A percentile compares a stretch with the other conserved stretches of the same genome.
Conservation (phyloP, 2,888 invertebrate species). For the Eumacrocentrus americanus region DNA sequence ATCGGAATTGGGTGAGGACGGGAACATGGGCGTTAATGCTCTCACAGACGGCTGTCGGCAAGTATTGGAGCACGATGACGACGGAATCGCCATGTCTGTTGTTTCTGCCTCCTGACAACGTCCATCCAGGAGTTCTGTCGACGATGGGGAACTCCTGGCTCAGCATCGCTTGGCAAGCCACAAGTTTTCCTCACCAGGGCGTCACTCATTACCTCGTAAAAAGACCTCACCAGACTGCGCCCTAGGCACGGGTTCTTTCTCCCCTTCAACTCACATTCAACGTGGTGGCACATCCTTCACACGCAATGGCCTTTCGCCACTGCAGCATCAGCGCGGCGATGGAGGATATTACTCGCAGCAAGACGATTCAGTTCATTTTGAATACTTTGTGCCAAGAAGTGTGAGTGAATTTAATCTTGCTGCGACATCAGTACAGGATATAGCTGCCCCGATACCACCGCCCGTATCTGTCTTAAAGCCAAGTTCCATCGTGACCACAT, state of each 20-base stretch:
- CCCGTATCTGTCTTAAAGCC: constrained; percentile 56
- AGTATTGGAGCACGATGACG: constrained; percentile 57
- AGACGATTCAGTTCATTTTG: constrained; percentile 69
- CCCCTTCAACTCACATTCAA: constrained; percentile 65
- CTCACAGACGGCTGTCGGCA: constrained; percentile 42
- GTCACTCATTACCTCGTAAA: constrained; percentile 65
- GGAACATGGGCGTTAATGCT: constrained; percentile 38
- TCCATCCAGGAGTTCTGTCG: constrained; percentile 63
- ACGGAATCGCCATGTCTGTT: constrained; percentile 63
- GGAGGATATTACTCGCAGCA: constrained; percentile 42
- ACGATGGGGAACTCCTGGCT: constrained; percentile 59
- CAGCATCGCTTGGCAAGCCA: constrained; percentile 40
- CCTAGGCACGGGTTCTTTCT: constrained; percentile 21
- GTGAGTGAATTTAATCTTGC: constrained; percentile 82
- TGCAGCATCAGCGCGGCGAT: constrained; percentile 53
- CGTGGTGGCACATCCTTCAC: constrained; percentile 49
- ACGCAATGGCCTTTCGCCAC: constrained; percentile 20
- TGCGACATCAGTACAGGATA: constrained; percentile 67
- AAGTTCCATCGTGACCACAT: constrained; percentile 38
- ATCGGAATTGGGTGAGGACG: constrained; percentile 39
- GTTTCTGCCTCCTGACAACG: constrained; percentile 65
- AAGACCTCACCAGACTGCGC: constrained; percentile 48
- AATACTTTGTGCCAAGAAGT: constrained; percentile 84
- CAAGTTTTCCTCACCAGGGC: constrained; percentile 59
- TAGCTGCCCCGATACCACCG: constrained; percentile 63